Percentiles rank a stretch among this genome's conserved stretches.
These are phyloP conservation scores for Actinemys pallida DNA, from an alignment of 2,113 vertebrate species.

Conservation along the genomic window DNA sequence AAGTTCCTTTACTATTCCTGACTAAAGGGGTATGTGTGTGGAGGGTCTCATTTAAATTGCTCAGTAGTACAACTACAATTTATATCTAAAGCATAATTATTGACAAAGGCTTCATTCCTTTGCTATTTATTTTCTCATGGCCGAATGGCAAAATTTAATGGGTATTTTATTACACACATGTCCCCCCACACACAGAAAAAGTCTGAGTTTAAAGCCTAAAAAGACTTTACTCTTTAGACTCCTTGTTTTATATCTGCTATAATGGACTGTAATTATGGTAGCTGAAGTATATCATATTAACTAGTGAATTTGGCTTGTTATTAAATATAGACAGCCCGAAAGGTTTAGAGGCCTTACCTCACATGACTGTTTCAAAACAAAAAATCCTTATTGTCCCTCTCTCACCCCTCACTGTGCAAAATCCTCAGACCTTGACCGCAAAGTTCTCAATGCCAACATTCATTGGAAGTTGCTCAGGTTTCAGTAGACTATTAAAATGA, in stretches of 20 bases:
- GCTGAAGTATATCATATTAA: constrained; percentile 35
- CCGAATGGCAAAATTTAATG: constrained; percentile 26
- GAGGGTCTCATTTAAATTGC: not conserved
- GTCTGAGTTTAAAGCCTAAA: constrained; percentile 35
- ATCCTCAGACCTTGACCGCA: constrained; percentile 1
- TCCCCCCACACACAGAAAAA: not conserved
- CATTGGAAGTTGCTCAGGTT: constrained; percentile 5
- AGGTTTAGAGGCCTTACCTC: not conserved
- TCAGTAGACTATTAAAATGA: constrained; percentile 50
- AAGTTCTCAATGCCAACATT: constrained; percentile 31
- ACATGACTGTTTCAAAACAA: not conserved
- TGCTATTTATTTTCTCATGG: constrained; percentile 24
- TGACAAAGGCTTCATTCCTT: not conserved
- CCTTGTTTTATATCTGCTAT: constrained; percentile 17
- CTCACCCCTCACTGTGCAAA: not conserved
- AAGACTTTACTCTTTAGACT: constrained; percentile 22
- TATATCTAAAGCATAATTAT: constrained; percentile 45
- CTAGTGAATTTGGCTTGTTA: not conserved
- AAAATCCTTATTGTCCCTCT: constrained; percentile 6
- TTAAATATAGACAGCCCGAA: constrained; percentile 1
- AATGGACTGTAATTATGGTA: constrained; percentile 20
- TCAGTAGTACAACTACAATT: constrained; percentile 30
- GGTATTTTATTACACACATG: constrained; percentile 33
- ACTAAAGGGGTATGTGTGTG: constrained; percentile 4
- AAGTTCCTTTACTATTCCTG: constrained; percentile 8